phyloP scores from a whole-genome alignment of 2,113 vertebrate genomes.

The human (Homo sapiens) region DNA sequence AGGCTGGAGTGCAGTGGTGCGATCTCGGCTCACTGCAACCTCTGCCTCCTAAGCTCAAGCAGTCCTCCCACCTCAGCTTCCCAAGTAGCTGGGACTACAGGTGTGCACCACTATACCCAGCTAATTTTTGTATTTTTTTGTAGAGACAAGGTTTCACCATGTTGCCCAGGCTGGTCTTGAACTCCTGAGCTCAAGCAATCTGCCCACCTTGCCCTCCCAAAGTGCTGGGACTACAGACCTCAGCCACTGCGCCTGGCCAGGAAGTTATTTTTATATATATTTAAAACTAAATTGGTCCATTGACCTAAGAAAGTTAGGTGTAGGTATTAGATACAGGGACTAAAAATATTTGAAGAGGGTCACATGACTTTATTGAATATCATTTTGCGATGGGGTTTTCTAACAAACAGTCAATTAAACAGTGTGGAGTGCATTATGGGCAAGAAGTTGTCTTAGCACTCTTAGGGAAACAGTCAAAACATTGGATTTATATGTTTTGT shows the following conservation, averaged over 20 bases:
- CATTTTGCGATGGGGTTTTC: conserved; percentile 1
- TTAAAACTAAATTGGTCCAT: background rate
- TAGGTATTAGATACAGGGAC: background rate
- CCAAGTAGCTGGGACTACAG: too few species aligned
- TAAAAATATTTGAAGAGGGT: background rate
- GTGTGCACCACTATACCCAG: too few species aligned
- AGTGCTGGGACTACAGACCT: too few species aligned
- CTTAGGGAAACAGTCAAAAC: background rate
- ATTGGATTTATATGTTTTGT: background rate
- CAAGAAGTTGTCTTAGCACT: background rate
- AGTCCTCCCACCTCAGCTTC: too few species aligned
- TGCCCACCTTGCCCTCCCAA: too few species aligned
- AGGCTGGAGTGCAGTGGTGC: too few species aligned
- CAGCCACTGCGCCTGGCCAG: background rate
- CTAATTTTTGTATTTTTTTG: too few species aligned
- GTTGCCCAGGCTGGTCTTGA: too few species aligned
- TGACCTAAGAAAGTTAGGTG: background rate
- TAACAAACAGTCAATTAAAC: conserved; percentile 36
- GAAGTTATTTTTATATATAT: background rate
- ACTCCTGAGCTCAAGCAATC: too few species aligned
- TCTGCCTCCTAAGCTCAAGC: too few species aligned
- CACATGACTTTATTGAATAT: background rate
- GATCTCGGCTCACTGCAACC: too few species aligned
- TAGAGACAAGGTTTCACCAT: too few species aligned
- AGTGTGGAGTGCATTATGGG: background rate